Evolutionary conservation across 2,888 invertebrate genomes (phyloP).

Genomic region (Volucella zonaria): DNA sequence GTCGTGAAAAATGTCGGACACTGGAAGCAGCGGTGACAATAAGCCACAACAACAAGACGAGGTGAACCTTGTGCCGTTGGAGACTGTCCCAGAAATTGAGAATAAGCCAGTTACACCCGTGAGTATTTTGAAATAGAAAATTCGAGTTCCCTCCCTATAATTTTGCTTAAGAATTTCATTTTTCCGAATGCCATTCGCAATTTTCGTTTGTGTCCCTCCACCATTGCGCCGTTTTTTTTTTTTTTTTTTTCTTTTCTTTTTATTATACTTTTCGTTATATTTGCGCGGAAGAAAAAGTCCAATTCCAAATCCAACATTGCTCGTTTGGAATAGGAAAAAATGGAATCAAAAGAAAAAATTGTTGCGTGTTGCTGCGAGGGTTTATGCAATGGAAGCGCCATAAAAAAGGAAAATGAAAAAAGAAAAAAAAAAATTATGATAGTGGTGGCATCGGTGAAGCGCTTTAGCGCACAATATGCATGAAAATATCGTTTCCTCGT

Average conservation of each 20-base stretch:
- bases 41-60: conserved; percentile 70
- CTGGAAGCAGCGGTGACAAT: conserved; percentile 70
- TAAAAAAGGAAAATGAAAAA: conserved; percentile 32
- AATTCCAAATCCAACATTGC: conserved; percentile 11
- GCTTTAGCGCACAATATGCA: conserved; percentile 47
- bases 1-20: conserved; percentile 72
- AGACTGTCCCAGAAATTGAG: conserved; percentile 51
- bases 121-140: conserved; percentile 50
- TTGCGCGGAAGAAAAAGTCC: conserved; percentile 38
- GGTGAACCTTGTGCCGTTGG: conserved; percentile 57
- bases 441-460: conserved; percentile 59
- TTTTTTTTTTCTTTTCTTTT: conserved; percentile 10
- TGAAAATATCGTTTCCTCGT: conserved; percentile 71
- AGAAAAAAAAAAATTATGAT: conserved; percentile 46
- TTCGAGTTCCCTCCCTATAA: not conserved
- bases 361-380: conserved; percentile 72
- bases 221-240: conserved; percentile 60
- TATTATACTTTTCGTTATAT: conserved; percentile 32
- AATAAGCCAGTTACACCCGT: conserved; percentile 73
- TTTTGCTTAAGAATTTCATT: conserved; percentile 33
- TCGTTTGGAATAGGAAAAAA: conserved; percentile 26
- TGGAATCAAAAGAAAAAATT: conserved; percentile 47
- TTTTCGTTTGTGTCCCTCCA: conserved; percentile 38
- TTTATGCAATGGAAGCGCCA: conserved; percentile 73
- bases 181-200: conserved; percentile 24